Evolutionary conservation across 2,113 vertebrate genomes (phyloP).

Genomic region (Pycnonotus jocosus): DNA sequence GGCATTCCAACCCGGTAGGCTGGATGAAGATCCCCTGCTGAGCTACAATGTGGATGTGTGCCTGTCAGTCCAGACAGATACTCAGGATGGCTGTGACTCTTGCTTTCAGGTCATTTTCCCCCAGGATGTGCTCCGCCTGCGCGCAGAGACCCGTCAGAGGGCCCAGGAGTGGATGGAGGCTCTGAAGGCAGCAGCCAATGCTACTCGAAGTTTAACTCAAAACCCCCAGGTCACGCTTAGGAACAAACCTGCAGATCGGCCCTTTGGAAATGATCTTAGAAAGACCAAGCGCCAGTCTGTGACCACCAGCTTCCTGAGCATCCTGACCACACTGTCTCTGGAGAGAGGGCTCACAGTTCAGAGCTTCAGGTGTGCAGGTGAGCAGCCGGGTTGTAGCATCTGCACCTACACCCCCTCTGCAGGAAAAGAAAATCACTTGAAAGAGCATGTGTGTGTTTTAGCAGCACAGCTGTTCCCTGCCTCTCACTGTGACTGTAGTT

Average conservation of each 20-base stretch:
- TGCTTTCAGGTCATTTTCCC: conserved; percentile 89
- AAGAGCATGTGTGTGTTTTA: not conserved
- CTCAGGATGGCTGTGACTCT: conserved; percentile 76
- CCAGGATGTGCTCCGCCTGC: conserved; percentile 83
- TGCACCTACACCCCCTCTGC: not conserved
- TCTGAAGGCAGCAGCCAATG: conserved; percentile 75
- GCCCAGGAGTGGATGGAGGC: conserved; percentile 90
- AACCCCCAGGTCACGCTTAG: conserved; percentile 79
- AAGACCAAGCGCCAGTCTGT: conserved; percentile 90
- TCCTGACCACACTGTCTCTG: conserved; percentile 89
- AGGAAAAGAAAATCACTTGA: not conserved
- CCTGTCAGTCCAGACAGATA: conserved; percentile 78
- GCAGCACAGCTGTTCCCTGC: not conserved
- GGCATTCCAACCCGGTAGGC: conserved; percentile 84
- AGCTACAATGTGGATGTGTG: conserved; percentile 82
- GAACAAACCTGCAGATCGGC: conserved; percentile 72
- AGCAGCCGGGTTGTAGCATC: not conserved
- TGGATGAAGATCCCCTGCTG: conserved; percentile 84
- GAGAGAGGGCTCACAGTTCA: conserved; percentile 96
- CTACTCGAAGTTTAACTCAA: conserved; percentile 66
- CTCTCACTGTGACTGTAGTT: not conserved
- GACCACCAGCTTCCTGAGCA: conserved; percentile 96
- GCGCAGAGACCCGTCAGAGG: conserved; percentile 80
- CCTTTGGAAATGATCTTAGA: conserved; percentile 48
- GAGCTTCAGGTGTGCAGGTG: conserved; percentile 98